Conservation (phyloP, 2,888 invertebrate species). For the Rotaria socialis region DNA sequence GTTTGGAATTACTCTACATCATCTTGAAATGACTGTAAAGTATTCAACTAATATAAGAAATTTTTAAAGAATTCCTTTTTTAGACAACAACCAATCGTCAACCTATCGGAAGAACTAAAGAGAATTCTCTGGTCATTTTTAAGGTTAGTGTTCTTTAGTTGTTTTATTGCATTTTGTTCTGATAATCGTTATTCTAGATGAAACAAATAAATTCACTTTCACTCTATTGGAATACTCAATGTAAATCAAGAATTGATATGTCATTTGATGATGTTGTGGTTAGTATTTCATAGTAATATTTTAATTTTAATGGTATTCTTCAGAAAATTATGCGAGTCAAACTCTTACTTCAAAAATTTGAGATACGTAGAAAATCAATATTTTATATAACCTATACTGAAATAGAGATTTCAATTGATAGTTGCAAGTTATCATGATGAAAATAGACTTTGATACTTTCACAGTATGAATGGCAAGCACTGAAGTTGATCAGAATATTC, state of each 20-base stretch:
- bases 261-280: conserved; percentile 19
- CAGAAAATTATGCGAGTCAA: no score
- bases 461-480: no score
- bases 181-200: neutral
- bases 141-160: neutral
- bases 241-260: neutral
- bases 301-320: no score
- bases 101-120: neutral
- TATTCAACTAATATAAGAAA: no score
- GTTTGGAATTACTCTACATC: neutral
- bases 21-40: neutral
- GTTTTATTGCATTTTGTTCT: neutral
- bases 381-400: no score
- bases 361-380: no score
- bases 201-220: neutral
- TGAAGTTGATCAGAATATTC: no score
- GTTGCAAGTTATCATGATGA: no score
- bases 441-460: no score
- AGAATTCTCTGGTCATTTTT: neutral
- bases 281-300: neutral
- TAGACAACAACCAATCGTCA: neutral
- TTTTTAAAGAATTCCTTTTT: neutral
- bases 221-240: neutral
- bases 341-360: no score
- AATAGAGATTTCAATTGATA: no score